These are phyloP conservation scores for Nesometra sesokonis DNA, from an alignment of 35 echinoderm and acorn worm species.

Conservation along the genomic window DNA sequence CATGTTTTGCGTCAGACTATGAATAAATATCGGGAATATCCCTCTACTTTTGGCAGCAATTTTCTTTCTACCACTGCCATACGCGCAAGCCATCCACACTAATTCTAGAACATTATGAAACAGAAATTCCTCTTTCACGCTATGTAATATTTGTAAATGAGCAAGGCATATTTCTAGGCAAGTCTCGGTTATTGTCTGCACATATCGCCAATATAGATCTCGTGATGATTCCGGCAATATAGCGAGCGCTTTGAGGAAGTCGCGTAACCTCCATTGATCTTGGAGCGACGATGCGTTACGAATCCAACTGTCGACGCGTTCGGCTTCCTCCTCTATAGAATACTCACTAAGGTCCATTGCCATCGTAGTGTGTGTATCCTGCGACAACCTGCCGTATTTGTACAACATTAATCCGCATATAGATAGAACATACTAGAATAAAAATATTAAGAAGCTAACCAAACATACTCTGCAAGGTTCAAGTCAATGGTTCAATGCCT, in stretches of 20 bases:
- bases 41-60: neutral
- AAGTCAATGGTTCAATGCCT: neutral
- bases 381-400: neutral
- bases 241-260: neutral
- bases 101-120: neutral
- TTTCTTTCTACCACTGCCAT: neutral
- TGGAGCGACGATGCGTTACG: neutral
- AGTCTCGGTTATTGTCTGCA: neutral
- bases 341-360: neutral
- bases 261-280: neutral
- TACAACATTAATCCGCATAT: neutral
- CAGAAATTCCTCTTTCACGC: neutral
- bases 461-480: no score
- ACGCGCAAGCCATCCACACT: neutral
- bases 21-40: neutral
- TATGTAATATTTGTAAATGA: neutral
- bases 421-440: neutral
- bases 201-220: neutral
- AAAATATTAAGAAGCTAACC: neutral
- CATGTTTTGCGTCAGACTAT: neutral
- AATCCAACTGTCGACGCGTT: neutral
- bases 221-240: neutral
- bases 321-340: neutral
- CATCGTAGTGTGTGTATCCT: neutral
- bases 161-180: neutral